phyloP scores from a whole-genome alignment of 2,888 invertebrate species.

The Dorcus hopei region DNA sequence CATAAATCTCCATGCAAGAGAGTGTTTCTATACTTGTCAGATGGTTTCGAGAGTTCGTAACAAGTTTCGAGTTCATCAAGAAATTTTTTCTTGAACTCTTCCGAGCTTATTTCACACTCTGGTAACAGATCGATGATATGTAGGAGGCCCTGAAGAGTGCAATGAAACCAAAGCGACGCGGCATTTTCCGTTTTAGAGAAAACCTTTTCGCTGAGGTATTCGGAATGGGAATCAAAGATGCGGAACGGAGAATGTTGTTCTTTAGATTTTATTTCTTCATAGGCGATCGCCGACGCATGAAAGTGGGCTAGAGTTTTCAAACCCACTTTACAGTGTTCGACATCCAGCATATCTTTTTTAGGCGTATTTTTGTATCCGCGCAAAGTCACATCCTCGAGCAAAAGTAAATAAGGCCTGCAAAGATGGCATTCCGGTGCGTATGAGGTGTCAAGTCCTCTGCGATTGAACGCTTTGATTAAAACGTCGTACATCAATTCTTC shows the following conservation, averaged over 20 bases:
- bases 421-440: slow-evolving; percentile 35
- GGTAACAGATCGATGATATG: slow-evolving; percentile 31
- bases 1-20: slow-evolving; percentile 40
- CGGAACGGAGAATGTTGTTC: slow-evolving; percentile 23
- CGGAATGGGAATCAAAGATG: slow-evolving; percentile 26
- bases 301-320: slow-evolving; percentile 53
- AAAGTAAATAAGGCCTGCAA: slow-evolving; percentile 30
- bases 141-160: slow-evolving; percentile 29
- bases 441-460: slow-evolving; percentile 26
- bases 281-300: slow-evolving; percentile 53
- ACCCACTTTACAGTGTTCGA: slow-evolving; percentile 51
- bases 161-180: slow-evolving; percentile 24
- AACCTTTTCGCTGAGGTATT: slow-evolving; percentile 30
- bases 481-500: slow-evolving; percentile 36
- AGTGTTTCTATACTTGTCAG: slow-evolving; percentile 22
- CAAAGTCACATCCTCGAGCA: slow-evolving; percentile 35
- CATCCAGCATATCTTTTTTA: slow-evolving; percentile 47
- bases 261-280: slow-evolving; percentile 44
- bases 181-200: slow-evolving; percentile 21
- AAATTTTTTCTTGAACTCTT: slow-evolving; percentile 27
- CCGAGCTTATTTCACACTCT: slow-evolving; percentile 20
- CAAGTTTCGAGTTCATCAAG: slow-evolving; percentile 1
- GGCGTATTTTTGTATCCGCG: slow-evolving; percentile 24
- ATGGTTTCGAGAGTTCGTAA: background rate
- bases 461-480: slow-evolving; percentile 28